Conservation (phyloP, 92 coral and sea anemone genomes). For the Anthopleura xanthogrammica region DNA sequence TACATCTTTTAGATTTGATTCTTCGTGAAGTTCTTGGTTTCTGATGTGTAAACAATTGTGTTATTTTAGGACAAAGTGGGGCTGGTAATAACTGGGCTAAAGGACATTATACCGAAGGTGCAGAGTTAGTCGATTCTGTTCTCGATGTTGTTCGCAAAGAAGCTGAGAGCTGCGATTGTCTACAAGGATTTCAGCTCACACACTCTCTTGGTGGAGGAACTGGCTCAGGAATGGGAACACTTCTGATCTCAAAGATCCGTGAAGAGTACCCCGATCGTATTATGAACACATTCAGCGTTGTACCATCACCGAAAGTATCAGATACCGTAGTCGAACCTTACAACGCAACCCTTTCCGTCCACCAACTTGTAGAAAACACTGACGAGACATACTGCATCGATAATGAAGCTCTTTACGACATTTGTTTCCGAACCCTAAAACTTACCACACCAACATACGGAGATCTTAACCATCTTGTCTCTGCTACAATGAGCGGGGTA, state of each 20-base stretch:
- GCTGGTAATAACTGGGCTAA: conserved; percentile 99
- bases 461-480: conserved; percentile 86
- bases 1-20: conserved; percentile 24
- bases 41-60: conserved; percentile 11
- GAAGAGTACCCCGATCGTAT: conserved; percentile 96
- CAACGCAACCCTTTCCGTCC: conserved; percentile 92
- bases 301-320: conserved; percentile 90
- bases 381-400: conserved; percentile 91
- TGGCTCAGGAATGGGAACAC: conserved; percentile 93
- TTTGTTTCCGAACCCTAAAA: conserved; percentile 88
- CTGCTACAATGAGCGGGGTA: conserved; percentile 92
- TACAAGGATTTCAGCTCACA: conserved; percentile 96
- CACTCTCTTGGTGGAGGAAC: conserved; percentile 99
- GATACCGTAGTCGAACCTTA: conserved; percentile 94
- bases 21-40: background rate
- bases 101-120: conserved; percentile 98
- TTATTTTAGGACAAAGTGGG: conserved; percentile 83
- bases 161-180: conserved; percentile 95
- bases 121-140: conserved; percentile 92
- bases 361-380: conserved; percentile 89
- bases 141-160: conserved; percentile 96
- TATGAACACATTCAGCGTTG: conserved; percentile 95
- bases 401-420: conserved; percentile 89
- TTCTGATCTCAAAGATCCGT: conserved; percentile 93
- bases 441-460: conserved; percentile 96